phyloP scores from a whole-genome alignment of 2,888 invertebrate genomes.

The Bedellia somnulentella region DNA sequence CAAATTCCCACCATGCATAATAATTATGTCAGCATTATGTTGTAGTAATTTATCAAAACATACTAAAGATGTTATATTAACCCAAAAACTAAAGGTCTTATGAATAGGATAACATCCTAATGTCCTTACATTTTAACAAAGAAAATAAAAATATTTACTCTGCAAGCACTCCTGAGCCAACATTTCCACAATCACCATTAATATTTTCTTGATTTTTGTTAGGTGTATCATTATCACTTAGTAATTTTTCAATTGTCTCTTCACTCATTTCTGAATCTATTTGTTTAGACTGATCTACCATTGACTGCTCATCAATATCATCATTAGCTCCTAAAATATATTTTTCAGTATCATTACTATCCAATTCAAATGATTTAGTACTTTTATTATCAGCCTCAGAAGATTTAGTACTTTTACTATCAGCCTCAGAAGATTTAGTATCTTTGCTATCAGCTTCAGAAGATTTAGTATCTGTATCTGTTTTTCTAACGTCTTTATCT shows the following conservation, averaged over 20 bases:
- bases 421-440: constrained; percentile 6
- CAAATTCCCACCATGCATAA: no score
- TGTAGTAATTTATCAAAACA: no score
- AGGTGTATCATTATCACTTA: constrained; percentile 26
- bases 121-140: no score
- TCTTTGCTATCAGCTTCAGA: constrained; percentile 5
- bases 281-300: constrained; percentile 1
- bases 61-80: no score
- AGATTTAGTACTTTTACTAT: background rate
- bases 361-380: no score
- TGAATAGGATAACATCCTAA: no score
- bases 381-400: no score
- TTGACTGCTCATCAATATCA: background rate
- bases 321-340: background rate
- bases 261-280: constrained; percentile 26
- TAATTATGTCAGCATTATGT: no score
- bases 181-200: background rate
- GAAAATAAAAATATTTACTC: no score
- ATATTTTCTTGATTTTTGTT: constrained; percentile 2
- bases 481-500: constrained; percentile 8
- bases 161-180: no score
- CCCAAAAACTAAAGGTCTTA: no score
- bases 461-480: constrained; percentile 4
- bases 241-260: constrained; percentile 32
- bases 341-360: constrained; percentile 1